Conservation (phyloP, 1,140 invertebrate species). For the Drosophila lacertosa region DNA sequence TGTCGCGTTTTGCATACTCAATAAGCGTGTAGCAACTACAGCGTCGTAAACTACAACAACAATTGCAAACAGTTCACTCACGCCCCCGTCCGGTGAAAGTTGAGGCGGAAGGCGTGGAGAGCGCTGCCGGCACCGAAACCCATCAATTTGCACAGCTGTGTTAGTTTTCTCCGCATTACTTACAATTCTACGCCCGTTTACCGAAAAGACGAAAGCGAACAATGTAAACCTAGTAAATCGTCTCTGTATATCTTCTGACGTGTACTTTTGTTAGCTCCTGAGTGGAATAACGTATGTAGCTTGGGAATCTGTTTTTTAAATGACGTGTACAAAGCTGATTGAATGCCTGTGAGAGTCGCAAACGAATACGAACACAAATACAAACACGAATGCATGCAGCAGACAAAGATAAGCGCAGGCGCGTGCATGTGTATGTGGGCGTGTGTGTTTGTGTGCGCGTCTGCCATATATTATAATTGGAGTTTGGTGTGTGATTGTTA, state of each 20-base stretch:
- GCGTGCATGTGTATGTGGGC: slow-evolving; percentile 19
- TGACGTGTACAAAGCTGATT: slow-evolving; percentile 76
- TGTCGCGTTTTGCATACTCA: slow-evolving; percentile 22
- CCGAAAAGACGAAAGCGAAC: background rate
- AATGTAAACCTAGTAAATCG: slow-evolving; percentile 1
- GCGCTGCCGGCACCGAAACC: slow-evolving; percentile 20
- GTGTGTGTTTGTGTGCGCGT: slow-evolving; percentile 2
- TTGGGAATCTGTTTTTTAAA: slow-evolving; percentile 49
- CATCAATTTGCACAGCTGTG: slow-evolving; percentile 54
- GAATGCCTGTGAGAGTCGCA: slow-evolving; percentile 39
- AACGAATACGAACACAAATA: background rate
- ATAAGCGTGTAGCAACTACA: slow-evolving; percentile 14
- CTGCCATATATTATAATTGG: slow-evolving; percentile 25
- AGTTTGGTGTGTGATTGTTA: slow-evolving; percentile 17
- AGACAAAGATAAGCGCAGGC: slow-evolving; percentile 54
- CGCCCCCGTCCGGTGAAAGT: slow-evolving; percentile 57
- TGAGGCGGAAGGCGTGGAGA: slow-evolving; percentile 3
- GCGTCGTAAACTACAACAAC: background rate
- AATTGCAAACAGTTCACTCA: slow-evolving; percentile 12
- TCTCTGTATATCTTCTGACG: slow-evolving; percentile 24
- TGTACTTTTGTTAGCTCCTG: slow-evolving; percentile 25
- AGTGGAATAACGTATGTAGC: slow-evolving; percentile 22
- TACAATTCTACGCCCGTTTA: slow-evolving; percentile 6
- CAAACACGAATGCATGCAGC: background rate
- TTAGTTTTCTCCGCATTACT: slow-evolving; percentile 20